Evolutionary conservation across 2,113 vertebrate species (phyloP), one percentile per base, ranked within the genome.

Genomic region (Dermatemys mawii): DNA sequence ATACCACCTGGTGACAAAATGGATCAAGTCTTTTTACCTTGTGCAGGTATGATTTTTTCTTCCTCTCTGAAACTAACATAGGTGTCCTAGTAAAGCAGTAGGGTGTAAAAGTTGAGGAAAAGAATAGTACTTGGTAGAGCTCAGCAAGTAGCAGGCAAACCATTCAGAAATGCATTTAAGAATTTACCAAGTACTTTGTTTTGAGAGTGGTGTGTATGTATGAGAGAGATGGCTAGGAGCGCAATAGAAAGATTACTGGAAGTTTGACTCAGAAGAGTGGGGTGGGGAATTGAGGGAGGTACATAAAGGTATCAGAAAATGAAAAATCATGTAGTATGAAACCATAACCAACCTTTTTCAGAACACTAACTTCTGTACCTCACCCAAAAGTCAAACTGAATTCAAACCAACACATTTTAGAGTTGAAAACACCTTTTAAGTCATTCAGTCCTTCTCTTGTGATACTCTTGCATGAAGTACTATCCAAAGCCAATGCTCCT

Each of bases 391-490:
- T 17, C 24, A 0, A 13, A 75, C 55, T 41, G 32, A 1, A 3
- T 88, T 41, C 75, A 17, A 13, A 8, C 11, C 53, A 7, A 3
- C 27, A 21, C 50, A 6, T 70, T 38, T 21, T 82, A 5, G 54
- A 50, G 51, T 0, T 38, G 0, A 53, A 83, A 76, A 38, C 2
- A 22, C 50, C 57, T 2, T 2, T 22, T 3, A 13, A 46, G 49
- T 46, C 14, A 24, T 41, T 11, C 32, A 4, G 1, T 2, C 49
- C 19, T 32, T 32, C 78, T 93, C 11, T 60, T 60, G 3, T 0
- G 0, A 21, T 0, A 32, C 19, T 1, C 5, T 1, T 13, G 73
- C 1, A 0, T 1, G 57, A 13, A 11, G 9, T 4, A 9, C 1
- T 0, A 2, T 0, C 1, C 6, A 13, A 44, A 3, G 0, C 8